Evolutionary conservation across 1,140 invertebrate genomes (phyloP).

Genomic region (Drosophila ananassae): DNA sequence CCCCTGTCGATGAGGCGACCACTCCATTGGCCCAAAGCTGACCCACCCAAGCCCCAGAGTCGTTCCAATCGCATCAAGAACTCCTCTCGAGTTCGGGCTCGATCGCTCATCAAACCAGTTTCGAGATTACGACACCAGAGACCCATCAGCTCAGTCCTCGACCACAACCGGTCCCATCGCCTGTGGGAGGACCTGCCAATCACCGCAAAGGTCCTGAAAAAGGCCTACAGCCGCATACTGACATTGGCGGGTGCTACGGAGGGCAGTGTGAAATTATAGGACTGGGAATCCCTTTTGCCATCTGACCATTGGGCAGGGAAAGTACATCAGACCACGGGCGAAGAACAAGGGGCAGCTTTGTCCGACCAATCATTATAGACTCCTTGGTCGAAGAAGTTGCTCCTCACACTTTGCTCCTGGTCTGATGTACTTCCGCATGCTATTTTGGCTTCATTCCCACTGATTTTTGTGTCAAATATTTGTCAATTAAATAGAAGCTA

Average conservation of each 20-base stretch:
- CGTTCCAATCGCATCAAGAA: neutral
- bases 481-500: neutral
- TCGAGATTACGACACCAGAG: neutral
- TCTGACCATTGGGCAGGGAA: neutral
- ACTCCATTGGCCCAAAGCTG: constrained; percentile 61
- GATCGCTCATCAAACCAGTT: neutral
- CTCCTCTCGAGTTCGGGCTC: neutral
- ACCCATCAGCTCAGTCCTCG: constrained; percentile 1
- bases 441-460: neutral
- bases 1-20: constrained; percentile 29
- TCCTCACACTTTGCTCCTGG: neutral
- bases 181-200: constrained; percentile 34
- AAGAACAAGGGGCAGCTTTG: constrained; percentile 2
- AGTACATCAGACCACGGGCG: neutral
- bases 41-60: constrained; percentile 10
- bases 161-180: constrained; percentile 12
- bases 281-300: neutral
- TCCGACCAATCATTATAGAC: neutral
- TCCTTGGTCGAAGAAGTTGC: constrained; percentile 1
- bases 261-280: constrained; percentile 1
- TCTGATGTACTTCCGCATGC: neutral
- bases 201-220: constrained; percentile 24
- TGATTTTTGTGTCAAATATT: constrained; percentile 13
- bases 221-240: constrained; percentile 30
- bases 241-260: neutral